Base-by-base conservation (phyloP, 2,113 vertebrate species). In the Gambusia affinis region DNA sequence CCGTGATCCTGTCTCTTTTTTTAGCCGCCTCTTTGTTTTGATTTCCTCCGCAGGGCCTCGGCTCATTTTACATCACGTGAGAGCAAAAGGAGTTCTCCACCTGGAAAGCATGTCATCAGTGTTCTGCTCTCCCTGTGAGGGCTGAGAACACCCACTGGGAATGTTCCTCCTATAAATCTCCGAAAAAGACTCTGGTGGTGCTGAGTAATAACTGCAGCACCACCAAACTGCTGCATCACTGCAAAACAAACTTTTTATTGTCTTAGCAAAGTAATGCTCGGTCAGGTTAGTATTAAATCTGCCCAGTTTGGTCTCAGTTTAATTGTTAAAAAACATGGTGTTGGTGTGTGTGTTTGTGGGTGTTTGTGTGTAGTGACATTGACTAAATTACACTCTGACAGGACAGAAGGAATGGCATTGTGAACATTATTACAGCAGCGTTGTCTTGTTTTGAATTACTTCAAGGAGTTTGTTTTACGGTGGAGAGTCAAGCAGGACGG, bases 91-190 rank as follows among this genome's bases (percentile, higher is more conserved):
- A 47, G 44, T 47, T 47, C 44, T 47, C 4, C 44, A 47, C 17
- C 17, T 19, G 44, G 44, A 19, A 47, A 47, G 44, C 17, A 1
- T 19, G 17, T 47, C 44, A 54, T 77, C 70, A 15, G 51, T 72
- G 35, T 60, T 31, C 57, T 31, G 37, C 71, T 28, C 44, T 69
- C 70, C 73, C 47, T 51, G 39, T 15, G 39, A 42, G 39, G 39
- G 39, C 12, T 42, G 12, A 42, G 39, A 42, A 42, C 39, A 42
- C 39, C 14, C 19, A 24, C 17, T n/a, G 8, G 51, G 17, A 24
- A 57, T 57, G 8, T 24, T n/a, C 51, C 3, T 57, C 22, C 51
- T 10, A 8, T 57, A 57, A 19, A 47, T 47, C 44, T 47, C 44
- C 5, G 10, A 47, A 5, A 47, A 8, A 57, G 7, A 57, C 51